Conservation (phyloP, 2,888 invertebrate genomes). For the Protodeltote pygarga region DNA sequence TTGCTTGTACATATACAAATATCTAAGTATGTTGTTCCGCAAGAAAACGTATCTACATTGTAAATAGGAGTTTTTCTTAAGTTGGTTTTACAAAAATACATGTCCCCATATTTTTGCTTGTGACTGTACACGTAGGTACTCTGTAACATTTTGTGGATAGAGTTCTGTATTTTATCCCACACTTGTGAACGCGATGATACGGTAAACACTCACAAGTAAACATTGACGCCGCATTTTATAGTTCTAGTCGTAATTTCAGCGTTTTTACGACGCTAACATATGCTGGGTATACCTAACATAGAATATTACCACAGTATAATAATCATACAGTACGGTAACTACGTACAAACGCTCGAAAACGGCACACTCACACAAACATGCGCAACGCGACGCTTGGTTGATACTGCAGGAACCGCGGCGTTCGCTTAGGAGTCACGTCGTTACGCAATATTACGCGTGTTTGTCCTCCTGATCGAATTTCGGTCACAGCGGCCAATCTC, state of each 20-base stretch:
- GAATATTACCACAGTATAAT: neutral
- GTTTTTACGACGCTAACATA: constrained; percentile 21
- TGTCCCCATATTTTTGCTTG: neutral
- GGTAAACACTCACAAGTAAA: constrained; percentile 5
- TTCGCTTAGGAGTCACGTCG: too few relatives aligned
- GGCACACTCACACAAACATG: too few relatives aligned
- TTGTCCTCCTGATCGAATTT: too few relatives aligned
- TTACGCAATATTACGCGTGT: too few relatives aligned
- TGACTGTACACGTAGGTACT: neutral
- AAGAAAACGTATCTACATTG: too few relatives aligned
- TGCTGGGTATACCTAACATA: neutral
- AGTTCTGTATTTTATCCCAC: constrained; percentile 22
- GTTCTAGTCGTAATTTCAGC: constrained; percentile 10
- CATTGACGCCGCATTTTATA: constrained; percentile 26
- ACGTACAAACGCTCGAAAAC: too few relatives aligned
- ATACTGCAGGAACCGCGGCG: too few relatives aligned
- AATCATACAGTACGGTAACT: too few relatives aligned
- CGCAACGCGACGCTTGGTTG: too few relatives aligned
- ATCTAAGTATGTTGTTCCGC: too few relatives aligned
- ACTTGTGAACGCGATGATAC: constrained; percentile 17
- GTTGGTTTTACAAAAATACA: neutral
- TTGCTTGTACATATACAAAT: too few relatives aligned
- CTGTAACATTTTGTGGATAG: constrained; percentile 21
- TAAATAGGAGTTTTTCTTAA: neutral
- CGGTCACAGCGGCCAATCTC: too few relatives aligned